Percentiles rank a stretch among this genome's conserved stretches.
Evolutionary conservation across 1,140 invertebrate genomes (phyloP).

Genomic region (Pachyrhynchus sulphureomaculatus): DNA sequence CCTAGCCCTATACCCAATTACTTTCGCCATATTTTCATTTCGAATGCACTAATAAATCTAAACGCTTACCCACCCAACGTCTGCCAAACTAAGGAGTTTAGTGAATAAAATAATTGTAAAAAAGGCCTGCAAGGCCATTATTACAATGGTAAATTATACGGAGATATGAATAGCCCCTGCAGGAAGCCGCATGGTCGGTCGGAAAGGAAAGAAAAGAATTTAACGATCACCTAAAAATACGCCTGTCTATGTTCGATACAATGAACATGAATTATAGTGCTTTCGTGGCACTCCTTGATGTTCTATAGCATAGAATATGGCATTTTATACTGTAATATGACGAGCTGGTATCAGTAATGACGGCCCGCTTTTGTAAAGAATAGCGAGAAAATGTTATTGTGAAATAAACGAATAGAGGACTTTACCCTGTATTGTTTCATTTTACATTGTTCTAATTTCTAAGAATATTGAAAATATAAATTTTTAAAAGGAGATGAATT

Average conservation of each 20-base stretch:
- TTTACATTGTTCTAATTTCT: too few species aligned
- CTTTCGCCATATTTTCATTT: background rate
- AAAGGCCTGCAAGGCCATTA: slow-evolving; percentile 28
- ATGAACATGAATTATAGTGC: slow-evolving; percentile 33
- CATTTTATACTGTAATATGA: slow-evolving; percentile 6
- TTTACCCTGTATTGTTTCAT: too few species aligned
- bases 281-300: slow-evolving; percentile 20
- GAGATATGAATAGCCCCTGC: slow-evolving; percentile 30
- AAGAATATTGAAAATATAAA: too few species aligned
- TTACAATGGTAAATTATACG: slow-evolving; percentile 34
- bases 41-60: slow-evolving; percentile 28
- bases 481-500: too few species aligned
- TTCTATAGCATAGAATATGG: slow-evolving; percentile 6
- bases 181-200: slow-evolving; percentile 27
- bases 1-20: background rate
- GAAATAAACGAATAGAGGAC: too few species aligned
- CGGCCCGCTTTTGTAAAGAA: background rate
- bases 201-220: slow-evolving; percentile 27
- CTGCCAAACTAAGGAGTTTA: slow-evolving; percentile 21
- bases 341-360: slow-evolving; percentile 2
- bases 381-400: background rate
- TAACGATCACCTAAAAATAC: slow-evolving; percentile 33
- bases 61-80: background rate
- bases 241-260: slow-evolving; percentile 27
- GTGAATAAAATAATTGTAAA: slow-evolving; percentile 34